Percentiles rank a stretch among this genome's conserved stretches.
These are phyloP conservation scores for Athene noctua DNA, from an alignment of 2,113 vertebrate species.

Conservation along the genomic window DNA sequence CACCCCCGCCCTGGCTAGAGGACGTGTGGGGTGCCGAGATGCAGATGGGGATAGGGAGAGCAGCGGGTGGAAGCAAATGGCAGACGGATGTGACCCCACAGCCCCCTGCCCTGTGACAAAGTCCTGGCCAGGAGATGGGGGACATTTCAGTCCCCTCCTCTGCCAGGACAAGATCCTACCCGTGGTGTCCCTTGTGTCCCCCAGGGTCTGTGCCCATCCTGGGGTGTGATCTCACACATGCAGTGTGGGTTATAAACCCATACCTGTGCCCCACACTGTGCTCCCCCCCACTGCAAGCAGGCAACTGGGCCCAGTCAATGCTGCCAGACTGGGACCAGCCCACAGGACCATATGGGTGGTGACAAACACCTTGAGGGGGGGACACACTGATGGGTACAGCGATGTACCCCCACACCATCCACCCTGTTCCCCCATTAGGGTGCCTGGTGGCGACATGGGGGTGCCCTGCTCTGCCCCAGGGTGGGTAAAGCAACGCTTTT, in stretches of 20 bases:
- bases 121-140: background rate
- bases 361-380: background rate
- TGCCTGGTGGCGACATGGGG: accelerated
- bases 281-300: accelerated
- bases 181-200: accelerated
- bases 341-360: background rate
- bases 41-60: background rate
- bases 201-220: background rate
- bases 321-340: background rate
- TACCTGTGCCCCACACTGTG: accelerated
- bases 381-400: background rate
- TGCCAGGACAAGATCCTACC: background rate
- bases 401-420: background rate
- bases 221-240: background rate
- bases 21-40: background rate
- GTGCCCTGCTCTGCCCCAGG: background rate
- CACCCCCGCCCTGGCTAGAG: accelerated
- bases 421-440: background rate
- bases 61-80: background rate
- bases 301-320: background rate
- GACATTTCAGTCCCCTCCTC: accelerated
- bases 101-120: accelerated
- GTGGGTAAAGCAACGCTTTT: background rate
- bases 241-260: background rate
- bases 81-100: background rate